These are phyloP conservation scores for Bovichtus diacanthus DNA, from an alignment of 2,797 vertebrate species.

Conservation along the genomic window DNA sequence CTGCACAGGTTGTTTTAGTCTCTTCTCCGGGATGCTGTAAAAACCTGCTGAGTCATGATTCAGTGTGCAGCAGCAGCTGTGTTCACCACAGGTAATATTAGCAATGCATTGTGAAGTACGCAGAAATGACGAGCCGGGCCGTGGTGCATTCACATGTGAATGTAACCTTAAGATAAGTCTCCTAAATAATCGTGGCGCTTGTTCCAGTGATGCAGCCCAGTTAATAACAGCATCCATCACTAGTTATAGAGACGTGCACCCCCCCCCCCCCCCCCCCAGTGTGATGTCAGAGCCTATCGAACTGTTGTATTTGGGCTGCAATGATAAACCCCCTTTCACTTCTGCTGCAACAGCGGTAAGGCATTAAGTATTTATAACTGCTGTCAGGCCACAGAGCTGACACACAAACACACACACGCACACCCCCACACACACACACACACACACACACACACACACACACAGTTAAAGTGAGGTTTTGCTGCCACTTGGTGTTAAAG, in stretches of 20 bases:
- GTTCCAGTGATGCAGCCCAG: not conserved
- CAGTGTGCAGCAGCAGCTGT: not conserved
- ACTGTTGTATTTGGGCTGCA: conserved; percentile 61
- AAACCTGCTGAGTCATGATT: conserved; percentile 22
- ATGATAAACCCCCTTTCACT: conserved; percentile 18
- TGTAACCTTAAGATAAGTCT: no score
- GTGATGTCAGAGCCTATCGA: conserved; percentile 40
- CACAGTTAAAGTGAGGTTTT: conserved; percentile 51
- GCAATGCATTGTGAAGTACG: not conserved
- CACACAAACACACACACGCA: conserved; percentile 19
- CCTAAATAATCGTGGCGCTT: no score
- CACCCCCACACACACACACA: conserved; percentile 17
- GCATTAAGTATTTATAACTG: conserved; percentile 75
- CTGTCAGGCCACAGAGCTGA: conserved; percentile 46
- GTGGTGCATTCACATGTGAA: not conserved
- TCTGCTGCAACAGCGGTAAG: conserved; percentile 62
- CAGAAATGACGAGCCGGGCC: not conserved
- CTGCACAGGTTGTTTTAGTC: not conserved
- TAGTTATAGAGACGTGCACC: not conserved
- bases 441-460: not conserved
- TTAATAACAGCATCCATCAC: conserved; percentile 6
- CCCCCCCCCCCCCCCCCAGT: no score
- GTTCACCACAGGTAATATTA: not conserved
- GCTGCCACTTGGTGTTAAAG: conserved; percentile 74
- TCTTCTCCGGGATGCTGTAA: not conserved